Evolutionary conservation across 2,113 vertebrate genomes (phyloP), one percentile per base, ranked within the genome.

Genomic region (Thinocorus orbignyianus): DNA sequence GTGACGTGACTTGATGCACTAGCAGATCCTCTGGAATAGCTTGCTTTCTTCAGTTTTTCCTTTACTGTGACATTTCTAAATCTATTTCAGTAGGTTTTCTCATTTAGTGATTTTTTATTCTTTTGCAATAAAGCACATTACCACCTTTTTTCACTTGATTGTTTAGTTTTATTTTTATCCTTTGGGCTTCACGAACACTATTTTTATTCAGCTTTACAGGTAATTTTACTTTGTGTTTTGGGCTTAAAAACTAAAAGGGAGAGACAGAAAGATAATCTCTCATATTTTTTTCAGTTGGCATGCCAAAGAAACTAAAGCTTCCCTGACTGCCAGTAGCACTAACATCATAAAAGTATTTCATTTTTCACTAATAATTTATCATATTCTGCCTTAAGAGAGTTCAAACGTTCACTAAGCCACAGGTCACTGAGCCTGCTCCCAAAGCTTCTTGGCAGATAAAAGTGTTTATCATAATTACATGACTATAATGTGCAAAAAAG

Each of bases 361-460:
- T 37, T 61, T 69, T 91, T 95, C 73, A 85, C 91, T 91, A 95
- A 95, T 79, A 92, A 89, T 95, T 96, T 89, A 95, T 84, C 65
- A 87, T 76, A 60, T 74, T 91, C 81, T 81, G 61, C 91, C 48
- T 91, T 81, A 88, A 72, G 65, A 92, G 65, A 89, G 84, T 84
- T 93, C 60, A 86, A 94, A 96, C 86, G 86, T 83, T 93, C 93
- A 92, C 77, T 55, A 76, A 92, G 86, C 72, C 84, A 87, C 61
- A 87, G 65, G 81, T 92, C 70, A 79, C 33, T 68, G 65, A 93
- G 61, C 60, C 95, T 91, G 51, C 68, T 95, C 69, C 48, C 52
- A 92, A 89, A 89, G 80, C 73, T 95, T 84, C 65, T 71, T 73
- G 69, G 48, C 35, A 92, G 69, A 87, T 44, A 86, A 86, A 92